Conservation (phyloP, 1,140 invertebrate genomes). For the Drosophila mojavensis region DNA sequence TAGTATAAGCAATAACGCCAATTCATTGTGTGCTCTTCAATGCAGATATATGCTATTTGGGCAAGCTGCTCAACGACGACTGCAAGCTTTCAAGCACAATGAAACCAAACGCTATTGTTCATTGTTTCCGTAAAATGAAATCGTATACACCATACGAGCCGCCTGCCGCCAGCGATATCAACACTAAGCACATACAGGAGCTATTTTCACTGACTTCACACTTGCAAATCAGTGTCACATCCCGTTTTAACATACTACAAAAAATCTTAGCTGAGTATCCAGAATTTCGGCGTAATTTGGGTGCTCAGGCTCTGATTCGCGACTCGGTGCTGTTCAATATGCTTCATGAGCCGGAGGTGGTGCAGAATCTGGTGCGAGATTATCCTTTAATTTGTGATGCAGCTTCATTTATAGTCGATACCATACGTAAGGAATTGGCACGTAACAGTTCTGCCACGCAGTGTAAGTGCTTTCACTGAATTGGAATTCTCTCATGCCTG, state of each 20-base stretch:
- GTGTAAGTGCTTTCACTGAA: constrained; percentile 35
- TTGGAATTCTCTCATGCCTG: neutral
- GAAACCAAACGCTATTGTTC: constrained; percentile 67
- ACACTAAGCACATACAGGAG: constrained; percentile 67
- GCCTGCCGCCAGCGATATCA: constrained; percentile 57
- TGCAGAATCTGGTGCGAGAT: constrained; percentile 70
- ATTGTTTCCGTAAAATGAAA: constrained; percentile 76
- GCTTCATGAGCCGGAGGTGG: constrained; percentile 71
- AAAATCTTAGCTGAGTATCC: constrained; percentile 80
- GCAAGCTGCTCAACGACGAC: constrained; percentile 65
- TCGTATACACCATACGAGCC: constrained; percentile 63
- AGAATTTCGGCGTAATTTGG: constrained; percentile 79
- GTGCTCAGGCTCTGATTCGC: constrained; percentile 76
- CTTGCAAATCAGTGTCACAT: constrained; percentile 77
- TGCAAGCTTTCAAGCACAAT: constrained; percentile 37
- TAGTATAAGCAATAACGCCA: constrained; percentile 26
- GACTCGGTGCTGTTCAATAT: constrained; percentile 80
- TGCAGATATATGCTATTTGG: constrained; percentile 73
- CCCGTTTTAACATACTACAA: constrained; percentile 76
- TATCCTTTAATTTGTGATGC: constrained; percentile 81
- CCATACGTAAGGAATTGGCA: constrained; percentile 76
- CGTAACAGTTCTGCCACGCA: constrained; percentile 68
- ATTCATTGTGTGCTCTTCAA: constrained; percentile 55
- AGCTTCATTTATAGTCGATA: constrained; percentile 78
- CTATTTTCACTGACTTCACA: constrained; percentile 77